phyloP scores from a whole-genome alignment of 2,797 vertebrate species.

The Otolemur crassicaudatus region DNA sequence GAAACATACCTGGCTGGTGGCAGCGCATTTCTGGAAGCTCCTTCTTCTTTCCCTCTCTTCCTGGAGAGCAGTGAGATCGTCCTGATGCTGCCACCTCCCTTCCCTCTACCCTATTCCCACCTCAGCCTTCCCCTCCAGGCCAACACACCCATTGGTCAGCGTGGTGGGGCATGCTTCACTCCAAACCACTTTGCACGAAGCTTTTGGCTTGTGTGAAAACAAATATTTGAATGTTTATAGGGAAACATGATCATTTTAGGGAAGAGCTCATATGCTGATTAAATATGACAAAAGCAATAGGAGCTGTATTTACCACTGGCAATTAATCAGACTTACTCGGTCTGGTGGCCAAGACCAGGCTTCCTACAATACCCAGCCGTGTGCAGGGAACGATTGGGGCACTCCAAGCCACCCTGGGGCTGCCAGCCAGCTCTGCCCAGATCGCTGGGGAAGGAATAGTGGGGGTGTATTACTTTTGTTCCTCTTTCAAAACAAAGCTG shows the following conservation, averaged over 20 bases:
- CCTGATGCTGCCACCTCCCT: neutral
- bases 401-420: neutral
- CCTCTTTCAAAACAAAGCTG: conserved; percentile 65
- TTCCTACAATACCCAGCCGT: accelerated
- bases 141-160: too few relatives aligned
- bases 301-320: conserved; percentile 17
- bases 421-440: neutral
- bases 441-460: neutral
- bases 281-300: neutral
- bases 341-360: neutral
- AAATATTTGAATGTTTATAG: conserved; percentile 1
- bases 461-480: conserved; percentile 65
- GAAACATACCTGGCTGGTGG: neutral
- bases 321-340: conserved; percentile 34
- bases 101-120: accelerated
- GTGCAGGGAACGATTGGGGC: neutral
- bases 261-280: conserved; percentile 11
- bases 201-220: neutral
- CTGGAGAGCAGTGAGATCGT: neutral
- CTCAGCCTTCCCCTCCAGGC: neutral
- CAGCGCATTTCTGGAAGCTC: accelerated
- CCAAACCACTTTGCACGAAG: neutral
- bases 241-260: neutral
- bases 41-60: neutral
- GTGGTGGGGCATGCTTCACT: neutral